A percentile compares a stretch with the other conserved stretches of the same genome.
Evolutionary conservation across 2,888 invertebrate genomes (phyloP).

Genomic region (Melieria picta): DNA sequence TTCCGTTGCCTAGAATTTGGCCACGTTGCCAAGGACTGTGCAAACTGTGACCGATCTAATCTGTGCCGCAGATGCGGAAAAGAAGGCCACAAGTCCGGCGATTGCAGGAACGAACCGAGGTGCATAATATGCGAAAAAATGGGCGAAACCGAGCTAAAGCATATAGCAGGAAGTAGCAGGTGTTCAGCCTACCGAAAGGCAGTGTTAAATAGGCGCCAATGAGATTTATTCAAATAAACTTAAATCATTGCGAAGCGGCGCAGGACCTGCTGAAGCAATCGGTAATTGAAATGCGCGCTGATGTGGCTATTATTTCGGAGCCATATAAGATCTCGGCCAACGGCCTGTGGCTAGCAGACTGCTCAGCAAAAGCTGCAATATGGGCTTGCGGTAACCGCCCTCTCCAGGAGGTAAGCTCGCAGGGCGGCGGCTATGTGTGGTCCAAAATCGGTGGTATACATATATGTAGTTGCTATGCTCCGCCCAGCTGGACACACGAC

Average conservation of each 20-base stretch:
- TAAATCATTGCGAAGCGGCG: neutral
- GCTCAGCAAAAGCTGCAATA: neutral
- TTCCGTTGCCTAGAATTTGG: conserved; percentile 1
- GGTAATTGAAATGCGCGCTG: neutral
- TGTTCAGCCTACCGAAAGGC: neutral
- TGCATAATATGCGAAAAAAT: neutral
- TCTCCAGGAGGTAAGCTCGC: neutral
- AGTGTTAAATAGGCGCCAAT: too few relatives aligned
- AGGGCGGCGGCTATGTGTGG: neutral
- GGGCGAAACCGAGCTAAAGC: neutral
- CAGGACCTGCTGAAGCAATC: neutral
- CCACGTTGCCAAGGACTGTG: neutral
- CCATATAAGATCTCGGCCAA: neutral
- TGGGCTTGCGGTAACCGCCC: conserved; percentile 9
- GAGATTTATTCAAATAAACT: neutral
- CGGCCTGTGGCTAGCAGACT: neutral
- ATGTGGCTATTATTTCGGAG: neutral
- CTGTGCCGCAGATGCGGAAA: neutral
- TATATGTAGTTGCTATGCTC: conserved; percentile 14
- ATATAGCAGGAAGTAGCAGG: conserved; percentile 7
- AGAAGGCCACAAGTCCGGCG: neutral
- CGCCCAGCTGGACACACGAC: conserved; percentile 15
- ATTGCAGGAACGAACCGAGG: neutral
- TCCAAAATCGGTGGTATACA: neutral
- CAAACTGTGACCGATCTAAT: neutral